Conservation (phyloP, 1,140 invertebrate genomes). For the Lepeophtheirus salmonis region DNA sequence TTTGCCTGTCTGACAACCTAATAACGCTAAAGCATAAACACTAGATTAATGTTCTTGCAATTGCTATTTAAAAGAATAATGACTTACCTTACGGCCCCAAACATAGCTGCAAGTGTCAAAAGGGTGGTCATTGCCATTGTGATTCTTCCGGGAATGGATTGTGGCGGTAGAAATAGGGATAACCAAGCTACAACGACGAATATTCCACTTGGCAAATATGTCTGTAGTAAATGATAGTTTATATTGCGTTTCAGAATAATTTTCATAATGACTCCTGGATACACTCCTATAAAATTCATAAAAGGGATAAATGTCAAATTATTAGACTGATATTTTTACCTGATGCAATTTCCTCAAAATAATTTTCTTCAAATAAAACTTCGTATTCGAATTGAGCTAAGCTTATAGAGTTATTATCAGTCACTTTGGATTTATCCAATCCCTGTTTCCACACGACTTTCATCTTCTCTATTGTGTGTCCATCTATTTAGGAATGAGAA, state of each 20-base stretch:
- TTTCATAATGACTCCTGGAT: conserved; percentile 18
- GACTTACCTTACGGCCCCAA: conserved; percentile 22
- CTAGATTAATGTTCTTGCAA: not conserved
- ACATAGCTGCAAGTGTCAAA: conserved; percentile 23
- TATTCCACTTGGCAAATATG: conserved; percentile 21
- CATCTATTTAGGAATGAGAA: conserved; percentile 9
- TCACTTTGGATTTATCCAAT: conserved; percentile 15
- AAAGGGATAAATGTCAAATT: not conserved
- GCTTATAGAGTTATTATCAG: conserved; percentile 17
- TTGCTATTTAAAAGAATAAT: not conserved
- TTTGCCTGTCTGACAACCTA: no score
- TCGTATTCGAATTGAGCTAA: conserved; percentile 17
- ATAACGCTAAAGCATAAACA: no score
- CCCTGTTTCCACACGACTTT: conserved; percentile 16
- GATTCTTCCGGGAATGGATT: conserved; percentile 21
- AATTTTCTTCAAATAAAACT: conserved; percentile 17
- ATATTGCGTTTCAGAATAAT: conserved; percentile 10
- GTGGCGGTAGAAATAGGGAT: conserved; percentile 21
- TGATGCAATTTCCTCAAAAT: conserved; percentile 17
- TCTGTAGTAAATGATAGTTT: conserved; percentile 20
- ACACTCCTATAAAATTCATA: conserved; percentile 16
- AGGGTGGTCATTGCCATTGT: conserved; percentile 23
- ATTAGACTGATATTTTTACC: conserved; percentile 5
- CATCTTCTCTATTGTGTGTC: conserved; percentile 17
- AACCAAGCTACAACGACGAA: conserved; percentile 23